Base-by-base conservation (phyloP, 2,113 vertebrate species). In the Apodemus speciosus region DNA sequence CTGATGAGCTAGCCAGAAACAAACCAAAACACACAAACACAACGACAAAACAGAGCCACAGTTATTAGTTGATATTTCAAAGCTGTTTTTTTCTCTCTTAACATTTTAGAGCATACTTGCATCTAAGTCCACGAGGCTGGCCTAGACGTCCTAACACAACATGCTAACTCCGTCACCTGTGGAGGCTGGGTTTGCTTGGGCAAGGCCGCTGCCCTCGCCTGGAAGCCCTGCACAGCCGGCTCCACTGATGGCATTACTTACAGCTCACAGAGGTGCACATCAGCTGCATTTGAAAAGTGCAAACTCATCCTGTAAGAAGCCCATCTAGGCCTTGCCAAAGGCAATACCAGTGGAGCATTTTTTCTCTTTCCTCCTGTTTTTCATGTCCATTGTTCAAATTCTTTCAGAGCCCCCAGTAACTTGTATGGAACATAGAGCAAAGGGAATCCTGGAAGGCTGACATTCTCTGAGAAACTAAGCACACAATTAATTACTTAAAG, bases 1-100 rank as follows among this genome's bases (percentile, higher is more conserved):
- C 99, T 98, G 96, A 99, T 99, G 85, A 99, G 98, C 99, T 99
- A 97, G 96, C 94, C 85, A 97, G 91, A 94, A 96, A 97, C 80
- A 96, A 68, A 96, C 75, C 89, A 76, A 92, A 92, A 95, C 84
- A 95, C 88, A 92, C 77, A 62, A 93, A 62, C 84, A 96, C 81
- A 97, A 35, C 73, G 53, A 94, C 58, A 95, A 30, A 94, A 90
- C 77, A 93, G 2, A 97, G 49, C 64, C 88, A 93, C 1, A 94
- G 43, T 89, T 68, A 85, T 93, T 76, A 83, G 88, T 79, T 51
- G 40, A 85, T 73, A 51, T 21, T 77, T 64, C 68, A 85, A 84
- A 40, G 40, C 23, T 40, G 38, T 32, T 35, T 64, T 53, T 43
- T 35, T 85, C 35, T 18, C 6, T 35, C 23, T n/a, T 9, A 92